Evolutionary conservation across 1,140 invertebrate species (phyloP), one percentile per base, ranked within the genome.

Genomic region (Drosophila navojoa): DNA sequence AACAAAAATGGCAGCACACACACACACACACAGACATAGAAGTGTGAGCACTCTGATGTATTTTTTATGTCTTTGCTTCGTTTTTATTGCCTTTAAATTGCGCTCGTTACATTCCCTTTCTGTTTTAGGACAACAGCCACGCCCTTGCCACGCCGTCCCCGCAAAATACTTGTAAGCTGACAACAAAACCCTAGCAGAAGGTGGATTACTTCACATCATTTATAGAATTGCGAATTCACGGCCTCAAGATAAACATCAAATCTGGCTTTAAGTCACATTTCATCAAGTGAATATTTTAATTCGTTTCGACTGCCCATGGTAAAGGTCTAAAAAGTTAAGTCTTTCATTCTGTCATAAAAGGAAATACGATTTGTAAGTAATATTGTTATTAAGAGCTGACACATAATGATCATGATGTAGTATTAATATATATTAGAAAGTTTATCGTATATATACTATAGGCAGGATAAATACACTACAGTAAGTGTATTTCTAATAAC

Each of bases 11-110:
- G 47, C 40, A 66, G 19, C 19, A 22, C 19, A 19, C 19, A 2
- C 19, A 19, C n/a, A 54, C 59, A 69, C 60, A 74, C 73, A 66
- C 64, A 61, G 53, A 59, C 40, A 59, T 29, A 29, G 11, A 13
- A 25, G 44, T 6, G 32, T 61, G 52, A 58, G 55, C 60, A 77
- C 49, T 62, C 74, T 86, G 81, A 85, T 85, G 81, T 85, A 85
- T 81, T 86, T 85, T 85, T 85, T 85, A 85, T 85, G 81, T 81
- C 78, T 77, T 68, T 57, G 62, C 72, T 53, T 73, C 62, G 64
- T 71, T 87, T 78, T 87, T 86, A 86, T 86, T 72, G 79, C 79
- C 68, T 89, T 86, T 79, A 86, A 87, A 86, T 86, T 86, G 82
- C 69, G 64, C 78, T 85, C 81, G 73, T 80, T 80, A 84, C 77